Evolutionary conservation across 2,113 vertebrate species (phyloP).

Genomic region (Circaetus cinerascens): DNA sequence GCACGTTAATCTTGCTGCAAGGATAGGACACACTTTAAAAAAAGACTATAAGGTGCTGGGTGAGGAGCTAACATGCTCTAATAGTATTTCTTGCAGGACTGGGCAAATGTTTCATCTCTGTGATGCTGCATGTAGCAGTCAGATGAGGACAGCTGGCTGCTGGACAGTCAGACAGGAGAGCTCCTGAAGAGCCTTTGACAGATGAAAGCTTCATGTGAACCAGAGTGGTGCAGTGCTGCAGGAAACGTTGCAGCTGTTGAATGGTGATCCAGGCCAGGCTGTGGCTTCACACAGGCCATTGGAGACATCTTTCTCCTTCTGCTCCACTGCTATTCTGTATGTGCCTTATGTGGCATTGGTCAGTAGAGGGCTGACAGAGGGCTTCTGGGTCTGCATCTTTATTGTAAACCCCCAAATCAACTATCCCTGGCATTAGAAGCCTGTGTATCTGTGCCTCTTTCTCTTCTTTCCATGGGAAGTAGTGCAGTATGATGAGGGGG

Average conservation of each 20-base stretch:
- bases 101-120: background rate
- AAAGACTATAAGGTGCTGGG: background rate
- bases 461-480: background rate
- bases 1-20: background rate
- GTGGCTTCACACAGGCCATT: background rate
- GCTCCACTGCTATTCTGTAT: rapidly evolving
- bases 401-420: background rate
- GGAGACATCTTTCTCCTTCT: background rate
- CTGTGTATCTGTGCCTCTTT: background rate
- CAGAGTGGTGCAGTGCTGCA: background rate
- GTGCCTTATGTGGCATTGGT: background rate
- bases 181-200: background rate
- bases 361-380: background rate
- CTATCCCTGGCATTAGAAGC: background rate
- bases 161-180: background rate
- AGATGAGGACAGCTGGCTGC: background rate
- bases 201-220: rapidly evolving
- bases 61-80: background rate
- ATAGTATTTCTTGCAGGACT: background rate
- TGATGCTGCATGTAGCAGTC: background rate
- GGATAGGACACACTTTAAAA: background rate
- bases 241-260: background rate
- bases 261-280: background rate
- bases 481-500: background rate
- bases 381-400: background rate